phyloP scores from a whole-genome alignment of 2,888 invertebrate species.

The Lasioglossum lativentre region DNA sequence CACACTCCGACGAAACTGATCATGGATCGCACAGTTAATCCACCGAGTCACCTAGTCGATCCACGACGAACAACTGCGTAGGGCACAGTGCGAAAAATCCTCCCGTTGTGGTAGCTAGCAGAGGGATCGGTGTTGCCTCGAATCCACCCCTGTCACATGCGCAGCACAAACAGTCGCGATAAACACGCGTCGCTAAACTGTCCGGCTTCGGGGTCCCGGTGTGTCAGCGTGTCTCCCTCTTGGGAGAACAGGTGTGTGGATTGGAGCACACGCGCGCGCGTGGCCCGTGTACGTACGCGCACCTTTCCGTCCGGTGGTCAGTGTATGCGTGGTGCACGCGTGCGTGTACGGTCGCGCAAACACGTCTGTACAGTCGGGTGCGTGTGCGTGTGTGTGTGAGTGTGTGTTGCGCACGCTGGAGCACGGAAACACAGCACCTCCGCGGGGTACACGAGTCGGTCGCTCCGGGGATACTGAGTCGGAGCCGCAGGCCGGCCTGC shows the following conservation, averaged over 20 bases:
- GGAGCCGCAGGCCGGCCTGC: conserved; percentile 84
- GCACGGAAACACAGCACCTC: conserved; percentile 70
- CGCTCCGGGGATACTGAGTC: conserved; percentile 85
- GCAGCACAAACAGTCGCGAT: conserved; percentile 19
- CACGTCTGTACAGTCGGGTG: background rate
- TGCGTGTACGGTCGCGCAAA: conserved; percentile 29
- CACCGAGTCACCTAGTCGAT: background rate
- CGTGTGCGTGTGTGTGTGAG: background rate
- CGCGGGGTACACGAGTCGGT: conserved; percentile 85
- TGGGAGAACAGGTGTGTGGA: conserved; percentile 65
- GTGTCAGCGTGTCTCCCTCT: conserved; percentile 31
- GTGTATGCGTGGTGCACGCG: conserved; percentile 8
- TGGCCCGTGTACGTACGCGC: conserved; percentile 20
- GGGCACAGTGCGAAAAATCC: background rate
- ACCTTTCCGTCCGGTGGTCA: conserved; percentile 20
- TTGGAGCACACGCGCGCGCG: conserved; percentile 46
- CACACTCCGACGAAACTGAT: background rate
- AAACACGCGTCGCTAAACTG: conserved; percentile 51
- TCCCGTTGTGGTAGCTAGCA: background rate
- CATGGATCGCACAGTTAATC: background rate
- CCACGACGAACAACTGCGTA: background rate
- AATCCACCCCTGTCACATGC: background rate
- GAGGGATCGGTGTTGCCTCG: background rate
- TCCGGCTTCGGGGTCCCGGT: conserved; percentile 32
- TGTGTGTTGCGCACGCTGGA: conserved; percentile 64